phyloP scores from a whole-genome alignment of 2,113 vertebrate genomes.

The Albula goreensis region DNA sequence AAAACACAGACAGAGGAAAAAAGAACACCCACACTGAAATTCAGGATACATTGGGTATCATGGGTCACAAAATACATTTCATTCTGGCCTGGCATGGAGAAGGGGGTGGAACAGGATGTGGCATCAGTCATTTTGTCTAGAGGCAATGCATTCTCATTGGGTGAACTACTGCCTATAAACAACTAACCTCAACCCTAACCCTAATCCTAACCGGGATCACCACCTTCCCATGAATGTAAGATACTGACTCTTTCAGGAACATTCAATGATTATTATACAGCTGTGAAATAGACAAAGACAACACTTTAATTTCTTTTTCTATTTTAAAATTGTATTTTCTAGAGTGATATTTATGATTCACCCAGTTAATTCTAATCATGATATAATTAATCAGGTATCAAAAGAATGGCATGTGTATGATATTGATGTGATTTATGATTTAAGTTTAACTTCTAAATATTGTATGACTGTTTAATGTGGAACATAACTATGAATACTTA shows the following conservation, averaged over 20 bases:
- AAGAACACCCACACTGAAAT: conserved; percentile 10
- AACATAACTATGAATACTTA: too few species aligned
- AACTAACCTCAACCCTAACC: background rate
- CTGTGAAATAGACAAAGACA: background rate
- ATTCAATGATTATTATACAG: background rate
- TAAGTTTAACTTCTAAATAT: background rate
- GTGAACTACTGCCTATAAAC: conserved; percentile 7
- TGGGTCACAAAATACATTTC: conserved; percentile 29
- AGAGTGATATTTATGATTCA: background rate
- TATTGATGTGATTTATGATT: background rate
- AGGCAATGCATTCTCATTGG: background rate
- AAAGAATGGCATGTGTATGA: background rate
- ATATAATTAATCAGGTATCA: background rate
- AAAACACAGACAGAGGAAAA: background rate
- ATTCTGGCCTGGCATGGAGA: conserved; percentile 5
- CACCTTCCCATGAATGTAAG: background rate
- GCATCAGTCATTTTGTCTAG: conserved; percentile 35
- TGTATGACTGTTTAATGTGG: too few species aligned
- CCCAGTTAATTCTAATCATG: background rate
- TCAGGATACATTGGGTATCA: conserved; percentile 8
- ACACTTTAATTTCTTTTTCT: background rate
- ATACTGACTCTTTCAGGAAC: background rate
- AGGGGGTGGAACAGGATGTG: background rate
- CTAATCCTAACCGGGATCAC: background rate
- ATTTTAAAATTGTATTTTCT: background rate